Evolutionary conservation across 1,140 invertebrate genomes (phyloP), one percentile per base, ranked within the genome.

Genomic region (Maniola jurtina): DNA sequence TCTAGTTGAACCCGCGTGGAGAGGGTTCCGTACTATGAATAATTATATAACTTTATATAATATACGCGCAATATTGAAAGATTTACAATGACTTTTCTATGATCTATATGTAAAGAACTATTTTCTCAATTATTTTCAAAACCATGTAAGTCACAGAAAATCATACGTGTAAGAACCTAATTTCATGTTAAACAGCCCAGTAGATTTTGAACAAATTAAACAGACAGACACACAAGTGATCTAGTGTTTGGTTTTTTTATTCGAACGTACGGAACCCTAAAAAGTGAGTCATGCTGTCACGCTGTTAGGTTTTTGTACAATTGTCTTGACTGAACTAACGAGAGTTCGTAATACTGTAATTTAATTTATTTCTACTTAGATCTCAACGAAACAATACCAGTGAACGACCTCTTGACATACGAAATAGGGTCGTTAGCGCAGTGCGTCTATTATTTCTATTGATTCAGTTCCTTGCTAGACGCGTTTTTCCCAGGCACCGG

Each of bases 401-500:
- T 76, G 68, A 78, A 79, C 45, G 74, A 78, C 80, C 79, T 77
- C 69, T 61, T 75, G 69, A 75, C 70, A 73, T 54, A 70, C 77
- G 68, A 77, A 76, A 74, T 65, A 63, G 59, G 66, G 65, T 63
- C 64, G 61, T 74, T 60, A 68, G 69, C 67, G 59, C 57, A 71
- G 52, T 64, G 52, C 68, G 59, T 66, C 65, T 71, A 71, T 68
- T 71, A 65, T 77, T 74, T 73, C 73, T 77, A 81, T 81, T 79
- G 77, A 77, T 77, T 74, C 54, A 76, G 71, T 77, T 80, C 66
- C 67, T 63, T 61, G 69, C 63, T 76, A 79, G 74, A 66, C 72
- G 69, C 74, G 84, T 88, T 86, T 85, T 88, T 86, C 84, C 82
- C 83, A 86, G 76, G 80, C 81, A 70, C 56, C 83, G 75, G 79